Base-by-base conservation (phyloP, 2,888 invertebrate genomes). In the Gastrophysa polygoni region DNA sequence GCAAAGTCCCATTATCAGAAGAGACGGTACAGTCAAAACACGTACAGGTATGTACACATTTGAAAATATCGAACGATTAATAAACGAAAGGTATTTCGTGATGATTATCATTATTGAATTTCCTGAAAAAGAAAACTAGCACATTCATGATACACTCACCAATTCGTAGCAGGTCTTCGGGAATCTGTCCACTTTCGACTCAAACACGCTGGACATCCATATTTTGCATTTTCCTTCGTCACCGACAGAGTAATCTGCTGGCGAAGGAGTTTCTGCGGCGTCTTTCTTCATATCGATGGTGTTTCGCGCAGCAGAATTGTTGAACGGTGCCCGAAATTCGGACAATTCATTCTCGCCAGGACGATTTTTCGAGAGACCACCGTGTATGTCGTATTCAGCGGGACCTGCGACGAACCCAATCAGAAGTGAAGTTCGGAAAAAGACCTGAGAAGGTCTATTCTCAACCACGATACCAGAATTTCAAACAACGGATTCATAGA, bases 271-370 rank as follows among this genome's bases (percentile, higher is more conserved):
- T 21, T 57, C 63, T 5, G 17, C 28, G 0, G 64, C 64, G 43
- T 75, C 76, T 10, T 61, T 55, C 0, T 58, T 48, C 1, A 71
- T 61, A 55, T 66, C 68, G 10, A 61, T 65, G 0, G 70, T 64
- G 6, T 71, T 61, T 46, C 77, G 70, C 4, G 55, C 46, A 0
- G 71, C 69, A 0, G 73, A 72, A 6, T 64, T 63, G 32, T 71
- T 70, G 51, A 78, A 78, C 1, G 77, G 74, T 2, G 71, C 66
- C 16, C 59, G 61, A 16, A 56, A 56, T 1, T 51, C 2, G 6
- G 71, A 60, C 38, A 67, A 73, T 6, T 57, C 56, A 28, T 70
- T n/a, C n/a, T n/a, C n/a, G n/a, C n/a, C n/a, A n/a, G n/a, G n/a
- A n/a, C n/a, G n/a, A n/a, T n/a, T 69, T 52, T 71, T 68, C 7